Evolutionary conservation across 37 sponge, comb jelly and placozoan species (phyloP), one percentile per base, ranked within the genome.

Genomic region (Mnemiopsis leidyi): DNA sequence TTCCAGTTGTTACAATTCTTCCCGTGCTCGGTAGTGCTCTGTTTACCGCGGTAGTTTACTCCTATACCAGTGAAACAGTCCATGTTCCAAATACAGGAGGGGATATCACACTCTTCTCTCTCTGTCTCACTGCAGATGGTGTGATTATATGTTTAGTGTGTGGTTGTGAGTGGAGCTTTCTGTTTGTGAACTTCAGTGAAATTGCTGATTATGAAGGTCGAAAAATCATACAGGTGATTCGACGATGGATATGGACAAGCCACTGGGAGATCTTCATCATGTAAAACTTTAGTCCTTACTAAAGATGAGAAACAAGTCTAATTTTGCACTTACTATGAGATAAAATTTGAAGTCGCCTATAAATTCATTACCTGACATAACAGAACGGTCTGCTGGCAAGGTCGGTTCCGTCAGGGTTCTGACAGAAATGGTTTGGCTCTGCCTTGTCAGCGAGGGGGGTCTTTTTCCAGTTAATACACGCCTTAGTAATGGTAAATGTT

Each of bases 1-100:
- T 85, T 33, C 90, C 90, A 85, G 90, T 85, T 85, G 7, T 85
- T 35, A 28, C 90, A 85, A 26, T 28, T 85, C 36, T 40, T 38
- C 0, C 16, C 2, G 48, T 40, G 40, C 25, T 40, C 40, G 5
- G 90, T 85, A 1, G 24, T 18, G 28, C 25, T 13, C 21, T 13
- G 23, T 0, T 28, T 25, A 0, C 90, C 90, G 24, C 90, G n/a
- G 90, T 85, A 85, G 2, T 39, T 16, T 0, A 29, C 90, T n/a
- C 90, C 90, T 23, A 85, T 85, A 28, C 90, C 90, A 1, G 90
- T 85, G 61, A 36, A 85, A 85, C 90, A 85, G 30, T 39, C 48
- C 36, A 40, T 85, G 35, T 85, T 37, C 90, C 90, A 85, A 61
- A 85, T 9, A 85, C 90, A 85, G 7, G n/a, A 28, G 36, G 90